These are phyloP conservation scores for Mesorhabditis spiculigera DNA, from an alignment of 2,888 invertebrate genomes.

Conservation along the genomic window DNA sequence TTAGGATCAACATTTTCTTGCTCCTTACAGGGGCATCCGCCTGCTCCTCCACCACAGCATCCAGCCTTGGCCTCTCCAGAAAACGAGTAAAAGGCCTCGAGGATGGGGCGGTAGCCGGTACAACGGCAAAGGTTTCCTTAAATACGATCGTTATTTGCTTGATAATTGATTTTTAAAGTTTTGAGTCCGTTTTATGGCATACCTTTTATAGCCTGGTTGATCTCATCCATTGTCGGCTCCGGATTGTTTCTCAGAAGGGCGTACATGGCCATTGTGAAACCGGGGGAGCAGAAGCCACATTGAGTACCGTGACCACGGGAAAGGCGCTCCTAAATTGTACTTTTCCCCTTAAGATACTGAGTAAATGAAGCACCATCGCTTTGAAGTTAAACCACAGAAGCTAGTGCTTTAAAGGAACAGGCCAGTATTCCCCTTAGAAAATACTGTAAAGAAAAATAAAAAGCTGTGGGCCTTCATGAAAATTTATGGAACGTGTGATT, in stretches of 20 bases:
- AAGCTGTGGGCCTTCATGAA: too few species aligned
- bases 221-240: conserved; percentile 64
- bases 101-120: conserved; percentile 86
- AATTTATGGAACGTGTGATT: too few species aligned
- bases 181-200: neutral
- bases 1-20: conserved; percentile 6
- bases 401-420: too few species aligned
- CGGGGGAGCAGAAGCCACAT: conserved; percentile 90
- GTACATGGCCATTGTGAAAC: conserved; percentile 60
- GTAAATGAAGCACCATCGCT: too few species aligned
- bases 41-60: conserved; percentile 22
- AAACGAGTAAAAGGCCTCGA: conserved; percentile 74
- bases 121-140: conserved; percentile 78
- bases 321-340: too few species aligned
- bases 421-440: too few species aligned
- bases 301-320: conserved; percentile 61
- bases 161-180: neutral
- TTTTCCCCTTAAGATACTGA: too few species aligned
- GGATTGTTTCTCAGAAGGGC: conserved; percentile 67
- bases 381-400: too few species aligned
- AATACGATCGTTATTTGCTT: conserved; percentile 10
- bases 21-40: conserved; percentile 7
- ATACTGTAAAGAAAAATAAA: too few species aligned
- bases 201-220: conserved; percentile 37
- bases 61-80: conserved; percentile 19